Evolutionary conservation across 2,113 vertebrate species (phyloP).

Genomic region (Scalopus aquaticus): DNA sequence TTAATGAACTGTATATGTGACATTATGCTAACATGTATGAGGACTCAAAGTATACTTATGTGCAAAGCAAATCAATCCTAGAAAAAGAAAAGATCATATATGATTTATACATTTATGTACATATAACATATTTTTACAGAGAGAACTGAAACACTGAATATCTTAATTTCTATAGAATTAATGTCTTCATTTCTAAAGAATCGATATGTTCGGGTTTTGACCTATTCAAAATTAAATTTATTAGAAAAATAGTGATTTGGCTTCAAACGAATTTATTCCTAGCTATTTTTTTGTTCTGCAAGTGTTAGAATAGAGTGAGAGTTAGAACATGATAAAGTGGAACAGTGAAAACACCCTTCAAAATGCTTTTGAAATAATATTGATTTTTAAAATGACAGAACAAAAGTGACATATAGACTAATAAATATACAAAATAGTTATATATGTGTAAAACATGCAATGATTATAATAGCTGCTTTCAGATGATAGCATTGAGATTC

Average conservation of each 20-base stretch:
- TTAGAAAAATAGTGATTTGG: conserved; percentile 32
- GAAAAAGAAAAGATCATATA: not conserved
- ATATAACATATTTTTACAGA: not conserved
- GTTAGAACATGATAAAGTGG: not conserved
- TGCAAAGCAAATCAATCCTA: conserved; percentile 20
- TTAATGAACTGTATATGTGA: conserved; percentile 43
- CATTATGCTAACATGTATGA: no score
- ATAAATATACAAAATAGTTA: not conserved
- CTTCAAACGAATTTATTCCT: not conserved
- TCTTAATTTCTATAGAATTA: conserved; percentile 26
- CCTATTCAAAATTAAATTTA: conserved; percentile 39
- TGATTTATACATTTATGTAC: no score
- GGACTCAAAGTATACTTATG: not conserved
- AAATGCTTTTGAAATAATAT: not conserved
- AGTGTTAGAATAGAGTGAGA: not conserved
- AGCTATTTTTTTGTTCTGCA: not conserved
- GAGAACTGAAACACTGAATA: not conserved
- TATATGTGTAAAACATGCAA: not conserved
- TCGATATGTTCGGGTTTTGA: conserved; percentile 24
- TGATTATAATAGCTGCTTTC: not conserved
- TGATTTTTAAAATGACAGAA: not conserved
- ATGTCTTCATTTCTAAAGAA: conserved; percentile 14
- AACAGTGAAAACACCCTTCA: not conserved
- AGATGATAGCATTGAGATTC: not conserved
- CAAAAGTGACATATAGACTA: not conserved